phyloP scores from a whole-genome alignment of 2,888 invertebrate species.

The Rhagium mordax region DNA sequence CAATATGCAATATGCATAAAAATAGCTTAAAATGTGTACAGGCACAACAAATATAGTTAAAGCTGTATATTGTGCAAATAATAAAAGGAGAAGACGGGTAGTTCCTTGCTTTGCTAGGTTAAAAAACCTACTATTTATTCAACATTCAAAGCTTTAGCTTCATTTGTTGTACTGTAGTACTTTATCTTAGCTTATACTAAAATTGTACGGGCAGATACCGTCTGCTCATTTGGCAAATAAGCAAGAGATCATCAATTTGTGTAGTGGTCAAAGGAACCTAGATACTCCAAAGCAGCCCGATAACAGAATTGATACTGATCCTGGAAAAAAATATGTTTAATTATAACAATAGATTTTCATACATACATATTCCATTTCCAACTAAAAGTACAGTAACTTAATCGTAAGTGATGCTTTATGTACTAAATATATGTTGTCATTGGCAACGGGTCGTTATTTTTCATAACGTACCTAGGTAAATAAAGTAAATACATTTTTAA shows the following conservation, averaged over 20 bases:
- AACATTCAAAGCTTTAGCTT: background rate
- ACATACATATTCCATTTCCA: too few species aligned
- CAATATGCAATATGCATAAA: conserved; percentile 54
- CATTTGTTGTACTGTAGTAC: conserved; percentile 3
- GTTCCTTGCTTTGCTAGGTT: background rate
- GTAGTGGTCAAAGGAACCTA: conserved; percentile 98
- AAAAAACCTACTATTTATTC: background rate
- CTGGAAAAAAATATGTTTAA: conserved; percentile 70
- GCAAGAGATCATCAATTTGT: conserved; percentile 77
- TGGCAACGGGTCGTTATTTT: too few species aligned
- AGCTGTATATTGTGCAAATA: background rate
- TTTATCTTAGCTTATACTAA: too few species aligned
- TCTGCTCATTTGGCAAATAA: conserved; percentile 42
- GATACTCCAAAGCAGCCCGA: conserved; percentile 97
- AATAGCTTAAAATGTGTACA: conserved; percentile 1
- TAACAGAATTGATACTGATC: conserved; percentile 99
- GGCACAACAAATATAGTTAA: background rate
- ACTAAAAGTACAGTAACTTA: too few species aligned
- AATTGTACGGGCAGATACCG: too few species aligned
- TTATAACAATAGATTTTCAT: too few species aligned
- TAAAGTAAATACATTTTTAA: too few species aligned
- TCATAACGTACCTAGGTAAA: too few species aligned
- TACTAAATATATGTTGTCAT: too few species aligned
- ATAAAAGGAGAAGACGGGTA: background rate
- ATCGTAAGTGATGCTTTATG: too few species aligned